Percentiles rank a stretch among this genome's conserved stretches.
Evolutionary conservation across 2,797 vertebrate species (phyloP).

Genomic region (Tadarida brasiliensis): DNA sequence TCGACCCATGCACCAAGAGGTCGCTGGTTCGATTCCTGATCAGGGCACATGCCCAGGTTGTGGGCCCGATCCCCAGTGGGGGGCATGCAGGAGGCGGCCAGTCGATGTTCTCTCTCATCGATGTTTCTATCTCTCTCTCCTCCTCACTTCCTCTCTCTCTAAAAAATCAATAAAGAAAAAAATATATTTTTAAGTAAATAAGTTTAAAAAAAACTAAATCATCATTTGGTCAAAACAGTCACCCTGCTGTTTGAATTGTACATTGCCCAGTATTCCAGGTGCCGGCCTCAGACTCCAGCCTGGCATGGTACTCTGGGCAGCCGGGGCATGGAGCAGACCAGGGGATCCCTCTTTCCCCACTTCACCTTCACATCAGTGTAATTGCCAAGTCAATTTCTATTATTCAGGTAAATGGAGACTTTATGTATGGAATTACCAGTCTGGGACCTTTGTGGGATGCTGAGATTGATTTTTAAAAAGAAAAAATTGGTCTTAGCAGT

Average conservation of each 20-base stretch:
- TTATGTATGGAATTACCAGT: conserved; percentile 13
- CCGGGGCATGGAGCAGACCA: neutral
- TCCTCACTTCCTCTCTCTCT: no score
- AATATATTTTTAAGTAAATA: no score
- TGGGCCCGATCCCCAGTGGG: no score
- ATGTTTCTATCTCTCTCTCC: no score
- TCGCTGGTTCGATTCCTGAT: no score
- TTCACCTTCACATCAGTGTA: neutral
- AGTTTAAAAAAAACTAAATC: neutral
- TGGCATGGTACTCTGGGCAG: neutral
- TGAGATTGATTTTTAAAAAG: conserved; percentile 55
- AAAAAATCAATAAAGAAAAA: no score
- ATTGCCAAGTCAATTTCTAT: conserved; percentile 12
- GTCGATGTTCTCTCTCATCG: no score
- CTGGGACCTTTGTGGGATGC: conserved; percentile 21
- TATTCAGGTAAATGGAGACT: conserved; percentile 38
- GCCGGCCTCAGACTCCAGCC: neutral
- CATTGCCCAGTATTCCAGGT: neutral
- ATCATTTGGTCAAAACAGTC: neutral
- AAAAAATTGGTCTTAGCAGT: neutral
- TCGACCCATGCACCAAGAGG: no score
- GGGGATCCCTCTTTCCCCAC: neutral
- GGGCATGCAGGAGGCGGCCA: no score
- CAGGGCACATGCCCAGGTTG: no score
- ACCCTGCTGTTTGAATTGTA: neutral